phyloP scores from a whole-genome alignment of 1,140 invertebrate genomes.

The Aphaenogaster ashmeadi region DNA sequence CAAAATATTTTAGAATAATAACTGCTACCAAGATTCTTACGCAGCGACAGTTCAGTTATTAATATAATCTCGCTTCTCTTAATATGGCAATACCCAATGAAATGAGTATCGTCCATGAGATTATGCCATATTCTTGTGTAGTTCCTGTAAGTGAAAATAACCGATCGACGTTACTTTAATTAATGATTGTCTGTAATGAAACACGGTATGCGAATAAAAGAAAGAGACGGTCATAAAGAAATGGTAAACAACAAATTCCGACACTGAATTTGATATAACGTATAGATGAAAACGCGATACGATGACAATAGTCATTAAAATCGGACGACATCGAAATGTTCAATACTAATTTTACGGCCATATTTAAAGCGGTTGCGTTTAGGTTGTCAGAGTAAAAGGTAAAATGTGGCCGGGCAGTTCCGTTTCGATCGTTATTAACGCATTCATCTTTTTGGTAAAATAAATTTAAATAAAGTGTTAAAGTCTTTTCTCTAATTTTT shows the following conservation, averaged over 20 bases:
- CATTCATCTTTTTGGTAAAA: slow-evolving; percentile 22
- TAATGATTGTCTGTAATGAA: neutral
- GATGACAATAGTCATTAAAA: slow-evolving; percentile 23
- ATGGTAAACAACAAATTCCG: neutral
- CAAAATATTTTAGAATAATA: neutral
- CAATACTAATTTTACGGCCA: slow-evolving; percentile 25
- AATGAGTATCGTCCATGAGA: neutral
- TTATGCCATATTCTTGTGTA: neutral
- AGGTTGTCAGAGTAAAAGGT: neutral
- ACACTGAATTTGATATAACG: neutral
- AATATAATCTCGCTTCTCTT: neutral
- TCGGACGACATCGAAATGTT: neutral
- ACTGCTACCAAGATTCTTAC: neutral
- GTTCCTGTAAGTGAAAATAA: neutral
- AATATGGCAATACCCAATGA: neutral
- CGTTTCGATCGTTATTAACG: slow-evolving; percentile 14
- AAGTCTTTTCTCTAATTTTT: neutral
- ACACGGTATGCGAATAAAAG: neutral
- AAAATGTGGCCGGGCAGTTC: slow-evolving; percentile 28
- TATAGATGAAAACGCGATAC: slow-evolving; percentile 4
- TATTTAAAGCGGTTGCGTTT: slow-evolving; percentile 43
- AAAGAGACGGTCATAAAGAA: neutral
- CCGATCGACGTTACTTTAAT: neutral
- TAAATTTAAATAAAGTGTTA: slow-evolving; percentile 10
- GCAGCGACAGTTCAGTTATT: neutral